Conservation (phyloP, 1,140 invertebrate species). For the Helicoverpa armigera region DNA sequence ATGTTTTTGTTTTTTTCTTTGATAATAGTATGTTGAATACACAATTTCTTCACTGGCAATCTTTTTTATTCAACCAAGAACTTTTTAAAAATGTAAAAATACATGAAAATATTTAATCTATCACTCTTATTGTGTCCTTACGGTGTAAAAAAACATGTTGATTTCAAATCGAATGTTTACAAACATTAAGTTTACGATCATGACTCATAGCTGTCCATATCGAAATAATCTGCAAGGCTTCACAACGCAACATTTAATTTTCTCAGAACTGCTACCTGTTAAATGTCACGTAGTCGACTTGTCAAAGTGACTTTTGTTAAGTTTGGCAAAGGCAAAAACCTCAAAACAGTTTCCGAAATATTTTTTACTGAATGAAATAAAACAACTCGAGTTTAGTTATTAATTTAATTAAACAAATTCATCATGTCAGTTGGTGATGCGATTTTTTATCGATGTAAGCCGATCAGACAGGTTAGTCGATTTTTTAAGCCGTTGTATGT, state of each 20-base stretch:
- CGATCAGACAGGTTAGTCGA: too few species aligned
- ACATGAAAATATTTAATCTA: neutral
- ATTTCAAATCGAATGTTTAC: neutral
- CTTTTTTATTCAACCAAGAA: too few species aligned
- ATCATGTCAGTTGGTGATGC: too few species aligned
- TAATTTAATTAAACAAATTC: too few species aligned
- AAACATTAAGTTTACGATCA: neutral
- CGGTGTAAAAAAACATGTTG: neutral
- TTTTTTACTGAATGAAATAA: too few species aligned
- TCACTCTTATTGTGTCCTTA: neutral
- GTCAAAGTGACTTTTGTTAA: neutral
- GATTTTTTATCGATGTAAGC: too few species aligned
- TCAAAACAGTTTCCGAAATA: too few species aligned
- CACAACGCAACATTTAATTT: neutral
- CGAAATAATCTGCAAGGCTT: neutral
- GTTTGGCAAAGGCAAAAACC: neutral
- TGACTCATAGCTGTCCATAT: neutral
- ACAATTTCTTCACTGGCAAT: too few species aligned
- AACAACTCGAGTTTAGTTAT: too few species aligned
- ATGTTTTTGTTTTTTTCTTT: too few species aligned
- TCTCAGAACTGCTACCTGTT: neutral
- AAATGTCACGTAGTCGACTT: neutral
- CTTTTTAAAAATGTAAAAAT: neutral
- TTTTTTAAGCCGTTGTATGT: too few species aligned
- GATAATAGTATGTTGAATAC: too few species aligned